Conservation (phyloP, 2,797 vertebrate species). For the Petrocephalus schoutedeni region DNA sequence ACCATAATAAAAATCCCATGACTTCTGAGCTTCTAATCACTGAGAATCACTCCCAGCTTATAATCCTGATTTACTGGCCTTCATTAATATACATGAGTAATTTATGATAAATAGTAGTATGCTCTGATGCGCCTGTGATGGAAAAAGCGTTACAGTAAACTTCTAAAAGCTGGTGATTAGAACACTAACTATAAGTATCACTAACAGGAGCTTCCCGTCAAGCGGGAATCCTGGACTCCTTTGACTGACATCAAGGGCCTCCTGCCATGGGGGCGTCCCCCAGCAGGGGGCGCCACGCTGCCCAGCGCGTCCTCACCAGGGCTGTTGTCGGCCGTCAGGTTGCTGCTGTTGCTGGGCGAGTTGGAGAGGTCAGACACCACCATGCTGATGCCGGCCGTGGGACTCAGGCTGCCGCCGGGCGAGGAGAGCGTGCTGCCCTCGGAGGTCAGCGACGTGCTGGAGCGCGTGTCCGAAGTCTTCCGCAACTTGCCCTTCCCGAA, state of each 20-base stretch:
- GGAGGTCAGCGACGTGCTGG: conserved; percentile 85
- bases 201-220: not conserved
- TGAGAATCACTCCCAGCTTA: not conserved
- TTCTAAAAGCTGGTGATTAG: not conserved
- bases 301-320: conserved; percentile 64
- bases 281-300: not conserved
- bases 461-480: conserved; percentile 84
- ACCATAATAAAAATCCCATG: not conserved
- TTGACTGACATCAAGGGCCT: not conserved
- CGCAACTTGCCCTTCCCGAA: conserved; percentile 81
- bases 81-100: not conserved
- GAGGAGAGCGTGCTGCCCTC: conserved; percentile 92
- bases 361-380: conserved; percentile 69
- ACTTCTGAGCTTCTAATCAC: not conserved
- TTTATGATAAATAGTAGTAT: not conserved
- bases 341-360: conserved; percentile 79
- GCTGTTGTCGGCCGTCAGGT: conserved; percentile 77
- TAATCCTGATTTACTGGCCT: not conserved
- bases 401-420: conserved; percentile 77
- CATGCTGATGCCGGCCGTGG: conserved; percentile 70
- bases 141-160: not conserved
- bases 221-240: not conserved
- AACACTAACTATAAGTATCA: not conserved
- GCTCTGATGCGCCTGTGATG: not conserved
- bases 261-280: not conserved